Conservation (phyloP, 2,888 invertebrate genomes). For the Leptothorax acervorum region DNA sequence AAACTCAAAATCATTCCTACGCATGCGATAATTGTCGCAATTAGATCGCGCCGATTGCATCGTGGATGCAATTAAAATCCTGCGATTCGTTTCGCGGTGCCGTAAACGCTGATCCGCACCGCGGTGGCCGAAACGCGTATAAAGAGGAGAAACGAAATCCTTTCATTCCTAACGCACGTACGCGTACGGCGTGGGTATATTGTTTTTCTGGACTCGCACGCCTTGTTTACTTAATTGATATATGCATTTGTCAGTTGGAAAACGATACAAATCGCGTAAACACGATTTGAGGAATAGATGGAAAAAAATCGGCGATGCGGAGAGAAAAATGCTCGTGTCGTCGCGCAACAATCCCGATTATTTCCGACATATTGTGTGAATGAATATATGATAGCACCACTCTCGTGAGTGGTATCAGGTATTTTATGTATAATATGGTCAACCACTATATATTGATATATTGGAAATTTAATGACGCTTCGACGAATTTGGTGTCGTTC, state of each 20-base stretch:
- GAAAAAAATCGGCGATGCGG: not conserved
- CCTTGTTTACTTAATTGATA: constrained; percentile 26
- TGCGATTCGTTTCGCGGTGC: constrained; percentile 54
- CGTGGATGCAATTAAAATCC: constrained; percentile 68
- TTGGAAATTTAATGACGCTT: not conserved
- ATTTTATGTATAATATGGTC: constrained; percentile 18
- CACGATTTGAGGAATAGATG: not conserved
- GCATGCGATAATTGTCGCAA: constrained; percentile 67
- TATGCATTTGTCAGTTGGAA: constrained; percentile 6
- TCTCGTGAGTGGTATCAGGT: not conserved
- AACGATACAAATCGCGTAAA: constrained; percentile 13
- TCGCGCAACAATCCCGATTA: not conserved
- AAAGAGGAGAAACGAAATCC: constrained; percentile 4
- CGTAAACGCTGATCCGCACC: not conserved
- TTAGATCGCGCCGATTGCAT: constrained; percentile 65
- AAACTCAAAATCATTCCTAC: constrained; percentile 47
- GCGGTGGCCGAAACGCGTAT: not conserved
- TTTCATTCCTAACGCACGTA: not conserved
- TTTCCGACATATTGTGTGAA: not conserved
- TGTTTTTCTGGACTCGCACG: not conserved
- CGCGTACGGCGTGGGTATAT: not conserved
- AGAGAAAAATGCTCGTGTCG: not conserved
- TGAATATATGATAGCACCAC: not conserved
- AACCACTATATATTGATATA: not conserved
- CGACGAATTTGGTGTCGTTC: not conserved